A percentile compares a stretch with the other conserved stretches of the same genome.
Conservation (phyloP, 2,113 vertebrate genomes). For the Stegostoma tigrinum region DNA sequence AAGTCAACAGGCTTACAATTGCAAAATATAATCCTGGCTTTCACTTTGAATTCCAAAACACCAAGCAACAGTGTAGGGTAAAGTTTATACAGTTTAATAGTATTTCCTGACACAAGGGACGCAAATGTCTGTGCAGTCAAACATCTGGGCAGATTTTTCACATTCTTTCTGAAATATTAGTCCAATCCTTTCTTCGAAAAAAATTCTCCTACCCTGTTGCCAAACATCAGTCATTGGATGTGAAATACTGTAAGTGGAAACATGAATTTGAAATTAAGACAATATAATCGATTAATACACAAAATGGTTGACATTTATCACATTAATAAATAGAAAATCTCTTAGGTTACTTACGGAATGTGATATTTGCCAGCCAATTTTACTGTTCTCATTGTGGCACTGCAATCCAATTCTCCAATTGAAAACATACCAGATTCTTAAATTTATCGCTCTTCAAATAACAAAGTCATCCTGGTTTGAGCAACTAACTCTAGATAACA, state of each 20-base stretch:
- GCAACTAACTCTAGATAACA: neutral
- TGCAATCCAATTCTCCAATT: neutral
- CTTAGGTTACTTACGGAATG: neutral
- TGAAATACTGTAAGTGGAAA: neutral
- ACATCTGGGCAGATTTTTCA: conserved; percentile 24
- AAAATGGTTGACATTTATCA: neutral
- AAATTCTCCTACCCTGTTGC: neutral
- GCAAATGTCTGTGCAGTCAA: neutral
- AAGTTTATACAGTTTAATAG: neutral
- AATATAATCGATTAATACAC: neutral
- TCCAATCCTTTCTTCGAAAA: neutral
- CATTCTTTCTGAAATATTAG: conserved; percentile 9
- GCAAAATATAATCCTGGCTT: conserved; percentile 14
- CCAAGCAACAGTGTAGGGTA: neutral
- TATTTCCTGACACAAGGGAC: conserved; percentile 10
- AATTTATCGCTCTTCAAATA: neutral
- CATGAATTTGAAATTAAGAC: neutral
- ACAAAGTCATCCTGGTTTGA: neutral
- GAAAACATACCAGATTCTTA: neutral
- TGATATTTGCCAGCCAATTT: neutral
- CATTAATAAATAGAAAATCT: neutral
- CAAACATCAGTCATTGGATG: neutral
- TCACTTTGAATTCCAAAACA: neutral
- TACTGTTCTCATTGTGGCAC: neutral
- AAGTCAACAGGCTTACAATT: neutral